Base-by-base conservation (phyloP, 2,888 invertebrate genomes). In the Standfussiana lucernea region DNA sequence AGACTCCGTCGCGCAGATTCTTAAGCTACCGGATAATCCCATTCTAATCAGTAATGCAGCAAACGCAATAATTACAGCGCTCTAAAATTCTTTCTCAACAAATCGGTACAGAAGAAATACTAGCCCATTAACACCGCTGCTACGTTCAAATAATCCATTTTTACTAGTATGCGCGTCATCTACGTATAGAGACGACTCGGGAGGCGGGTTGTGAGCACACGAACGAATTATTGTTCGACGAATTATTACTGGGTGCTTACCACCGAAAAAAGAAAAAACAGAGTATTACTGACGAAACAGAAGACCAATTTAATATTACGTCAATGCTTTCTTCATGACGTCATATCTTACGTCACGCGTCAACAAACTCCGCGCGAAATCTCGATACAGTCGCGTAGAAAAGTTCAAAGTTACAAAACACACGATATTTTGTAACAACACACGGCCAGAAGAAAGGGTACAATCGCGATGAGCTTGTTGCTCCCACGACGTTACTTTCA, bases 401-500 rank as follows among this genome's bases (percentile, higher is more conserved):
- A 73, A 81, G 77, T 78, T 78, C 68, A 72, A 86, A 75, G 45
- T 75, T 82, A 82, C 77, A 79, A 75, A 75, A 76, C 79, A 82
- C 64, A 35, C 32, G 62, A 64, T 77, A 80, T 72, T 73, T 77
- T 72, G 71, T 79, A 80, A 83, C 45, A 47, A 64, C n/a, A n/a
- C n/a, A n/a, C 35, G 8, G 21, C 47, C 24, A 69, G 50, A 86
- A 83, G 74, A 86, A 86, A 65, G 2, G 37, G 15, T 65, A 83
- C 79, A 86, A 83, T 84, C 61, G 56, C 50, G 79, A 72, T 61
- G 50, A 73, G 56, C 67, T 28, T 15, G 37, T 45, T 6, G 21
- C 64, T 84, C 82, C 35, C 77, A 86, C 75, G 77, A 73, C 61
- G 64, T 56, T 84, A 78, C 83, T 87, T 82, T 77, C 75, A 81